Conservation (phyloP, 2,113 vertebrate genomes). For the Boleophthalmus pectinirostris region DNA sequence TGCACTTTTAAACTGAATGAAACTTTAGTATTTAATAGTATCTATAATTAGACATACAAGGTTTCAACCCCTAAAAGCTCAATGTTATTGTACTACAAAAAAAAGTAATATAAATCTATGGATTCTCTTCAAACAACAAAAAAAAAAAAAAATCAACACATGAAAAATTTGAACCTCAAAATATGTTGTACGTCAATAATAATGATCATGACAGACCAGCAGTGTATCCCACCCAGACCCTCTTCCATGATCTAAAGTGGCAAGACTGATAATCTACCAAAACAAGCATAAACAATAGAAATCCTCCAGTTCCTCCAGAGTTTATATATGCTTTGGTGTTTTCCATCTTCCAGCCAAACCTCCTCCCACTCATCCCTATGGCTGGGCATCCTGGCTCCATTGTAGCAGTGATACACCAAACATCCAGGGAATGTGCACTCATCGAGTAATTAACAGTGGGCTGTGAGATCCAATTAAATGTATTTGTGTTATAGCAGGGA, state of each 20-base stretch:
- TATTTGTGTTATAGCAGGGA: background rate
- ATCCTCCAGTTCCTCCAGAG: background rate
- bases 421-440: conserved; percentile 67
- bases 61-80: too few relatives aligned
- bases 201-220: too few relatives aligned
- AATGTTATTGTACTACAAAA: too few relatives aligned
- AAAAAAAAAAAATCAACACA: too few relatives aligned
- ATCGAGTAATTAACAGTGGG: conserved; percentile 50
- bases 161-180: too few relatives aligned
- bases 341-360: conserved; percentile 45
- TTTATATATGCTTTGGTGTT: conserved; percentile 13
- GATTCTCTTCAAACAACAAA: too few relatives aligned
- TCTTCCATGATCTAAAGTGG: background rate
- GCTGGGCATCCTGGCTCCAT: conserved; percentile 48
- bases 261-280: background rate
- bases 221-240: too few relatives aligned
- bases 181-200: too few relatives aligned
- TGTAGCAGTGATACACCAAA: conserved; percentile 63
- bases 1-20: too few relatives aligned
- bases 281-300: background rate
- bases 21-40: too few relatives aligned
- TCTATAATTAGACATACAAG: too few relatives aligned
- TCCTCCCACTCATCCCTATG: conserved; percentile 45
- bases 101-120: too few relatives aligned
- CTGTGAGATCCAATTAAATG: conserved; percentile 32